A percentile compares a stretch with the other conserved stretches of the same genome.
Evolutionary conservation across 2,888 invertebrate genomes (phyloP).

Genomic region (Meta bourneti): DNA sequence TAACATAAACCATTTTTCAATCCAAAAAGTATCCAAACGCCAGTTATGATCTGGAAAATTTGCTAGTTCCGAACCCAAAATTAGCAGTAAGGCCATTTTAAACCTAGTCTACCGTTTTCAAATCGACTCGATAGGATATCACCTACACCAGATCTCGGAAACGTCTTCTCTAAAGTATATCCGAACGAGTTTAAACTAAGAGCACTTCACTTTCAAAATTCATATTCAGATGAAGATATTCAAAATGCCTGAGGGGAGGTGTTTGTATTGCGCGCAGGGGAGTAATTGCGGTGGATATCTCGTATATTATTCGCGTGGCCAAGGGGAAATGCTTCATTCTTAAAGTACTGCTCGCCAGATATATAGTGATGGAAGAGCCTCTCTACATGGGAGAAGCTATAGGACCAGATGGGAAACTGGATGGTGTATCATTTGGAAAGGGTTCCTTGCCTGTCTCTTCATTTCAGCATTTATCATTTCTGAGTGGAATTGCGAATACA

Average conservation of each 20-base stretch:
- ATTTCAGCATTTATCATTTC: constrained; percentile 11
- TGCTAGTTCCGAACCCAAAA: not conserved
- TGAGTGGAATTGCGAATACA: not conserved
- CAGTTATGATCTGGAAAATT: too few relatives aligned
- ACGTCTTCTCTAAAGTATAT: not conserved
- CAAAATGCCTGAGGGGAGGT: constrained; percentile 16
- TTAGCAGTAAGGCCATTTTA: not conserved
- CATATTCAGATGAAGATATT: constrained; percentile 42
- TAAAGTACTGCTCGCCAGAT: constrained; percentile 34
- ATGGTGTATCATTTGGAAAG: constrained; percentile 14
- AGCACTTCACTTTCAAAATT: constrained; percentile 16
- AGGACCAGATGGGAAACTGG: constrained; percentile 26
- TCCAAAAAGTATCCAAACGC: too few relatives aligned
- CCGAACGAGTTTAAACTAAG: constrained; percentile 19
- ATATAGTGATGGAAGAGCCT: constrained; percentile 5
- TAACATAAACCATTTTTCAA: too few relatives aligned
- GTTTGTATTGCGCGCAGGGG: constrained; percentile 54
- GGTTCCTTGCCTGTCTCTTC: not conserved
- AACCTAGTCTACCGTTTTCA: not conserved
- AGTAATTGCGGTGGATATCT: constrained; percentile 33
- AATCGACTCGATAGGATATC: not conserved
- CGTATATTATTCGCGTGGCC: constrained; percentile 7
- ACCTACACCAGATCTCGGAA: not conserved
- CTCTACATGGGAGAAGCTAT: not conserved
- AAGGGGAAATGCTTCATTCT: constrained; percentile 24